Conservation (phyloP, 2,113 vertebrate species). For the Phylloscopus whistleri region DNA sequence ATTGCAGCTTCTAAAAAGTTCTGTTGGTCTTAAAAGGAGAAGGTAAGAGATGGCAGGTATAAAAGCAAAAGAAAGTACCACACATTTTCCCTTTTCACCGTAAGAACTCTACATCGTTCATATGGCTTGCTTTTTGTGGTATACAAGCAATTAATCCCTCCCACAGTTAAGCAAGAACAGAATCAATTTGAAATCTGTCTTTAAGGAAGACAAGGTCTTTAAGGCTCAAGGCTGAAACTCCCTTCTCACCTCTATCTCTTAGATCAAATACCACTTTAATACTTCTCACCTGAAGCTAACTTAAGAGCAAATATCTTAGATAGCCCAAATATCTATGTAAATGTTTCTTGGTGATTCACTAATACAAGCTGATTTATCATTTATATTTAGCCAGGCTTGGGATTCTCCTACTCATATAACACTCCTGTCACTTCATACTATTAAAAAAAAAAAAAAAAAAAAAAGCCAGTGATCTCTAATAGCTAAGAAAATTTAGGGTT, state of each 20-base stretch:
- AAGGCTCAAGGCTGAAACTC: background rate
- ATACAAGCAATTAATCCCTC: background rate
- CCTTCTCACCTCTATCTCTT: background rate
- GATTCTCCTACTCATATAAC: background rate
- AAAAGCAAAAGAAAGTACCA: background rate
- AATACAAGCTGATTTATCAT: background rate
- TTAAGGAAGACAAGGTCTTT: background rate
- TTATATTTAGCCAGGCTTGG: background rate
- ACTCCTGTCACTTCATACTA: background rate
- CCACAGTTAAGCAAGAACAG: background rate
- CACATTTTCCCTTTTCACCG: background rate
- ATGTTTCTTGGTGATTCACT: background rate
- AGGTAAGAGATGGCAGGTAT: background rate
- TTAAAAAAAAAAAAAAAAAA: background rate
- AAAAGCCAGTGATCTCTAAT: background rate
- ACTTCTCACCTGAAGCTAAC: background rate
- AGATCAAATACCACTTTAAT: background rate
- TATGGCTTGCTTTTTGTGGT: background rate
- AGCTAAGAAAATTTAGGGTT: background rate
- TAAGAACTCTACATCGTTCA: background rate
- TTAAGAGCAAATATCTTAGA: background rate
- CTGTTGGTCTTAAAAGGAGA: conserved; percentile 84
- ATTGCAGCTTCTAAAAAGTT: conserved; percentile 96
- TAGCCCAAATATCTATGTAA: background rate
- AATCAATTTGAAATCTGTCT: background rate